Percentiles rank a stretch among this genome's conserved stretches.
These are phyloP conservation scores for Umimayanthus kanabou DNA, from an alignment of 92 coral and sea anemone genomes.

Conservation along the genomic window DNA sequence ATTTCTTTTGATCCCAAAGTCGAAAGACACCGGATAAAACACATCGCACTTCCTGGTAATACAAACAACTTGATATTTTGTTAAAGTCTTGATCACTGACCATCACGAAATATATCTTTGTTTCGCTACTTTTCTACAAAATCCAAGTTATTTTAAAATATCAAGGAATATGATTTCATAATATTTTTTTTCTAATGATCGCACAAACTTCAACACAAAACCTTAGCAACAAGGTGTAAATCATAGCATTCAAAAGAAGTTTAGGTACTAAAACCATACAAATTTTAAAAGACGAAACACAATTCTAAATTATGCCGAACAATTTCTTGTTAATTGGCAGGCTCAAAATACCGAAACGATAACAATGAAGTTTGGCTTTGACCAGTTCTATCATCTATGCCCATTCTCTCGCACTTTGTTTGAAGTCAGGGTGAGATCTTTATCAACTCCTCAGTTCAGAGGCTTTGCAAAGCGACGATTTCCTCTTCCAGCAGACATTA, in stretches of 20 bases:
- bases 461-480: conserved; percentile 25
- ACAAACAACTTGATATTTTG: not conserved
- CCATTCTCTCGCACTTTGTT: not conserved
- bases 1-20: conserved; percentile 17
- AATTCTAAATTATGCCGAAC: conserved; percentile 8
- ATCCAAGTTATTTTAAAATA: not conserved
- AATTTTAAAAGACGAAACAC: not conserved
- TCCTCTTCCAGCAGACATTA: not conserved
- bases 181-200: not conserved
- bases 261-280: not conserved
- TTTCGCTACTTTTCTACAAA: not conserved
- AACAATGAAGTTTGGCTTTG: conserved; percentile 17
- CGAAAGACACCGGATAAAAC: not conserved
- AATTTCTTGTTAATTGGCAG: conserved; percentile 25
- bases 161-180: conserved; percentile 2
- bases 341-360: not conserved
- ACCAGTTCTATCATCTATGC: not conserved
- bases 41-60: conserved; percentile 6
- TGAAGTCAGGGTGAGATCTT: conserved; percentile 9
- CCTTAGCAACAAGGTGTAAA: not conserved
- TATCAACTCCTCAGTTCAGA: conserved; percentile 18
- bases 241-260: not conserved
- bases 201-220: not conserved
- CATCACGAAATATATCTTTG: not conserved
- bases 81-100: not conserved